Conservation (phyloP, 2,113 vertebrate genomes). For the Vidua macroura region DNA sequence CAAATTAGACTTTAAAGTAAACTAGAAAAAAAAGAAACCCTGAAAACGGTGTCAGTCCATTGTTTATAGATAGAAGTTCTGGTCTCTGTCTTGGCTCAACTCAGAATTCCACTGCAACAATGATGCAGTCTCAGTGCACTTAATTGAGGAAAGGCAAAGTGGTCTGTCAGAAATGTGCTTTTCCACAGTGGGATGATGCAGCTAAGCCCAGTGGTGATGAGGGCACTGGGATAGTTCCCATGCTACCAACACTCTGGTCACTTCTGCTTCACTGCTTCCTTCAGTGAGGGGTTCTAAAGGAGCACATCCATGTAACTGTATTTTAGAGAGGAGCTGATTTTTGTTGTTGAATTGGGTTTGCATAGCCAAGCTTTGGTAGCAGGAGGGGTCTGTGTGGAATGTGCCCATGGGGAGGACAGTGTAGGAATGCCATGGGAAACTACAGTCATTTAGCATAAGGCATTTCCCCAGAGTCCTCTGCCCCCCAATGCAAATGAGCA, state of each 20-base stretch:
- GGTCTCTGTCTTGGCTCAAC: not conserved
- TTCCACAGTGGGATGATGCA: not conserved
- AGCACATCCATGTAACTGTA: not conserved
- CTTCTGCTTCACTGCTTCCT: not conserved
- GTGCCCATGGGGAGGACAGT: too few species aligned
- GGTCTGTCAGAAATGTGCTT: not conserved
- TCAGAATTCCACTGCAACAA: not conserved
- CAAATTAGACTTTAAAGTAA: not conserved
- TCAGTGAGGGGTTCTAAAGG: not conserved
- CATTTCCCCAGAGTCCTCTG: too few species aligned
- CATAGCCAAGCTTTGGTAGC: not conserved
- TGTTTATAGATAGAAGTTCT: not conserved
- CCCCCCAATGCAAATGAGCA: too few species aligned
- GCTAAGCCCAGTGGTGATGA: not conserved
- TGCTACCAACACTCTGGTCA: not conserved
- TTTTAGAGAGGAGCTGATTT: not conserved
- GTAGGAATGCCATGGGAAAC: too few species aligned
- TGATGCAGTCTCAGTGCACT: not conserved
- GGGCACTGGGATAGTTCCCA: not conserved
- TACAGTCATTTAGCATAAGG: too few species aligned
- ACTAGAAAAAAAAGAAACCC: not conserved
- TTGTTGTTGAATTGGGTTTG: not conserved
- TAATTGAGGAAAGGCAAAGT: not conserved
- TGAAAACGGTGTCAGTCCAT: not conserved
- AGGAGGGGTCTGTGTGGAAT: too few species aligned